Evolutionary conservation across 2,113 vertebrate species (phyloP), one percentile per base, ranked within the genome.

Genomic region (Hyaena hyaena): DNA sequence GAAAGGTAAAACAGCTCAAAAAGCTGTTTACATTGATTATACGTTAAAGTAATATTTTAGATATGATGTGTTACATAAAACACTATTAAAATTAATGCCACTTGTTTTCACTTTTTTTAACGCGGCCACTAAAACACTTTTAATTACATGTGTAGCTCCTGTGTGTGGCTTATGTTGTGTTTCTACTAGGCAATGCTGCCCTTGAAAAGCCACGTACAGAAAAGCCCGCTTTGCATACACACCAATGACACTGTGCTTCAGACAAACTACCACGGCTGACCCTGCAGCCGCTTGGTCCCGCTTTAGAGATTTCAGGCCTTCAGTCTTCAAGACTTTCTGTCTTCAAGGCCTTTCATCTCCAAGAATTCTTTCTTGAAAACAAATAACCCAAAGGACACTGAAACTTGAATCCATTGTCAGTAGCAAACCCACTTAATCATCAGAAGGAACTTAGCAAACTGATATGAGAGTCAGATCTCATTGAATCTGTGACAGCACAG

Each of bases 31-130:
- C 14, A 43, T 5, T 73, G 35, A 33, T 83, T 73, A 87, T 10
- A 71, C 3, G 35, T 15, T 81, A 28, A 87, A 66, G 80, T 66
- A 86, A 28, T 66, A 94, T 61, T 93, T 93, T 71, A 92, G 24
- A 48, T 71, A 88, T 26, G 50, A 50, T 80, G 53, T 31, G 16
- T 66, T 94, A 93, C 74, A 66, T 43, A 43, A 96, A 90, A 68
- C 24, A 63, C 73, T 68, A 88, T 89, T 95, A 83, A 97, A 87
- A 69, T 93, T 83, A 96, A 92, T 79, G 83, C 77, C 28, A 88
- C 24, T 92, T 84, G 2, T 82, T 74, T 93, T 95, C 53, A 68
- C 23, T 74, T 85, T 88, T 68, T 96, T 88, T 55, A 53, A 82
- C 73, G 16, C 82, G 58, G 23, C 69, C 58, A 94, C 24, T 31